Base-by-base conservation (phyloP, 92 coral and sea anemone genomes). In the Bergia puertoricense region DNA sequence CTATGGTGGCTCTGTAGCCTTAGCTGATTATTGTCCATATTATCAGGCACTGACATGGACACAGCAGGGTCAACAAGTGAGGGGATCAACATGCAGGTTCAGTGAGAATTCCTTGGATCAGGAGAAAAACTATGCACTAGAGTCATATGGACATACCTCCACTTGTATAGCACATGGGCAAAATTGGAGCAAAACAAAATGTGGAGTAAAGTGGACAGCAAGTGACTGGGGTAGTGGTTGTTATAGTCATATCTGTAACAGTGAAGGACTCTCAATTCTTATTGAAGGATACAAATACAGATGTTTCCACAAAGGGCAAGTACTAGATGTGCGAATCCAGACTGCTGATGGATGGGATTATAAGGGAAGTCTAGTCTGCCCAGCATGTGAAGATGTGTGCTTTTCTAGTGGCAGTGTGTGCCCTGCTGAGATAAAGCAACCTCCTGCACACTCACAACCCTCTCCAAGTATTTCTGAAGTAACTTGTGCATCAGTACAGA, bases 191-290 rank as follows among this genome's bases (percentile, higher is more conserved):
- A 93, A 89, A 86, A 82, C 81, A 1, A 92, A 88, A 73, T 95
- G 99, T 86, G 81, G 91, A 18, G 92, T 84, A 2, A 91, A 88
- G 4, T 93, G 94, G 90, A 94, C 91, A 6, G 94, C 98, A 68
- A 79, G 89, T 18, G 93, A 94, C 80, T 95, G 98, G 98, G 99
- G 99, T 1, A 94, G 98, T 82, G 99, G 99, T 5, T 97, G 99
- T 77, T 97, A 97, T 72, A 66, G 73, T 30, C 94, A 91, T 69
- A 0, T 30, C 8, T 97, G 99, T 84, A 90, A 91, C 65, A 86
- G 74, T 1, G 90, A 88, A 86, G 96, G 98, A 6, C 91, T 97
- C 5, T 92, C 81, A 85, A 79, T 97, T 51, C 71, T 92, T 3
- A 86, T 97, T 15, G 57, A 84, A 62, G 98, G 98, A 15, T 88